Base-by-base conservation (phyloP, 2,113 vertebrate species). In the Lepisosteus oculatus region DNA sequence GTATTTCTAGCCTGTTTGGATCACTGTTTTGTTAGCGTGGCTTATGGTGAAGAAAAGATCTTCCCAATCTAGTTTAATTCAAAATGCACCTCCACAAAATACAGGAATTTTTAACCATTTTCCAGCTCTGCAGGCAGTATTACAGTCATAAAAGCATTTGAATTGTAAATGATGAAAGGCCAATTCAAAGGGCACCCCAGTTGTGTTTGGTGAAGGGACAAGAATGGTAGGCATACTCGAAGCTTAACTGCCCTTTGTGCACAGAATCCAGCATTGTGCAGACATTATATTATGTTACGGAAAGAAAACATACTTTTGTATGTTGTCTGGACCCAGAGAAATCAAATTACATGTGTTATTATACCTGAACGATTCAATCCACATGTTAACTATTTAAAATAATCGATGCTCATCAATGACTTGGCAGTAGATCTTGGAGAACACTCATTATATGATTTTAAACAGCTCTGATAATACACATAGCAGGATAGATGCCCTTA, bases 301-400 rank as follows among this genome's bases (percentile, higher is more conserved):
- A 81, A 81, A 75, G 74, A 79, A 83, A 72, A 77, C 17, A 69
- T 69, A 74, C 72, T 77, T 68, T 70, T 72, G 74, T 67, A 6
- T 13, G 62, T 69, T 75, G 68, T 79, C 83, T 77, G 70, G 69
- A 74, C 75, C 83, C 80, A 76, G 77, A 65, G 76, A 87, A 86
- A 87, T 86, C 77, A 79, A 81, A 83, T 73, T 45, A 71, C 55
- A 68, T 55, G 55, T 67, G 74, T 67, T 81, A 76, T 80, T 76
- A 77, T 84, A 77, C 80, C 82, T 79, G 77, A 86, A 79, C 80
- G 80, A 89, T 82, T 71, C 68, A 73, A 81, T 82, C 81, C 86
- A 82, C 75, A 80, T 87, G 86, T 84, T 77, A 45, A 65, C 83
- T 83, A 83, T 85, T 76, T 81, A 79, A 80, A 78, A 67, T 73